Conservation (phyloP, 2,797 vertebrate species). For the Hydrophis major region DNA sequence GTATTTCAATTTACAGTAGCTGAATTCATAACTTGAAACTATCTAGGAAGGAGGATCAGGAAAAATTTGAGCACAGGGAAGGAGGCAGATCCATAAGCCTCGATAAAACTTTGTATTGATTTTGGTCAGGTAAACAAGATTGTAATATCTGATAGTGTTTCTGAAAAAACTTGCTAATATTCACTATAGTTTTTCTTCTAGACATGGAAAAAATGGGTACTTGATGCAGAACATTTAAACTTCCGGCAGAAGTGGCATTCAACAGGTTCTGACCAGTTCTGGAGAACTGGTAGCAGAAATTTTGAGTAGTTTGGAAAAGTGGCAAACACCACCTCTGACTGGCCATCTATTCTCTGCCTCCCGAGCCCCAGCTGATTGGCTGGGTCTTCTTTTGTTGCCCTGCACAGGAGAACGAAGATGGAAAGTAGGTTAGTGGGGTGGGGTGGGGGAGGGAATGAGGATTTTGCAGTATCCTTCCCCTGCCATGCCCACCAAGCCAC, state of each 20-base stretch:
- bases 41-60: slow-evolving; percentile 1
- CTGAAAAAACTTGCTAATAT: neutral
- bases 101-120: slow-evolving; percentile 12
- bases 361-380: too few species aligned
- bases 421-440: too few species aligned
- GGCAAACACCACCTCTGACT: too few species aligned
- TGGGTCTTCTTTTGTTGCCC: too few species aligned
- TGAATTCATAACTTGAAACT: slow-evolving; percentile 9
- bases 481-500: too few species aligned
- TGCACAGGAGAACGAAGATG: too few species aligned
- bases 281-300: too few species aligned
- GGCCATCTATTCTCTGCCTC: too few species aligned
- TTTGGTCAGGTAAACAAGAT: slow-evolving; percentile 18
- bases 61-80: neutral
- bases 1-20: neutral
- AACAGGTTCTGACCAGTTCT: too few species aligned
- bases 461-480: too few species aligned
- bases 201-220: neutral
- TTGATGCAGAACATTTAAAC: neutral
- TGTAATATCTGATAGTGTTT: slow-evolving; percentile 1
- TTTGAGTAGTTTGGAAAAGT: too few species aligned
- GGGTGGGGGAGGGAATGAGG: too few species aligned
- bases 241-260: neutral
- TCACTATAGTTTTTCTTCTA: neutral
- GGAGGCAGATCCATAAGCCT: neutral